These are phyloP conservation scores for Polydrusus pterygomalis DNA, from an alignment of 2,888 invertebrate species.

Conservation along the genomic window DNA sequence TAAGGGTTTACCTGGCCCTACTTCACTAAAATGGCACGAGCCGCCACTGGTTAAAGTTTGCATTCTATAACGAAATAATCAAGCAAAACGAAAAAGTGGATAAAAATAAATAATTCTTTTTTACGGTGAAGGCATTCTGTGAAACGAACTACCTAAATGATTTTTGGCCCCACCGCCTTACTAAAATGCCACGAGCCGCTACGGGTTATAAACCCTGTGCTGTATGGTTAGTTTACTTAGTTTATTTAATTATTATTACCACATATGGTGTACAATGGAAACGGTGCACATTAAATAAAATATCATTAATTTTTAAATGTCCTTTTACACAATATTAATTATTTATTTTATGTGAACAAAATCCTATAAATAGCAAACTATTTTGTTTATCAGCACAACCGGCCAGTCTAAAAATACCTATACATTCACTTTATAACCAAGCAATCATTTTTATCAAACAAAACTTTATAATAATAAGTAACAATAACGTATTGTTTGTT, in stretches of 20 bases:
- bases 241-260: too few relatives aligned
- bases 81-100: too few relatives aligned
- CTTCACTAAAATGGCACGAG: too few relatives aligned
- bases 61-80: too few relatives aligned
- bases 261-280: background rate
- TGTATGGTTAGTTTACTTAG: background rate
- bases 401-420: conserved; percentile 56
- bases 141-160: too few relatives aligned
- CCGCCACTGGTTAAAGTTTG: too few relatives aligned
- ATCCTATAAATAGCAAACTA: conserved; percentile 50
- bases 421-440: conserved; percentile 39
- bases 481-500: conserved; percentile 17
- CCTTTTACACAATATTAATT: conserved; percentile 22
- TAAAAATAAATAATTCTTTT: too few relatives aligned
- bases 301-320: conserved; percentile 28
- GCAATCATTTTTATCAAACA: conserved; percentile 41
- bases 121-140: too few relatives aligned
- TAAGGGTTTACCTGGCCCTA: too few relatives aligned
- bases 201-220: too few relatives aligned
- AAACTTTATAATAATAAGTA: conserved; percentile 30
- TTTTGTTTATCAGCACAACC: conserved; percentile 55
- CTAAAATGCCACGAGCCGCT: too few relatives aligned
- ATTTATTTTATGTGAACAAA: conserved; percentile 23
- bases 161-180: too few relatives aligned
- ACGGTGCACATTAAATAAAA: background rate